These are phyloP conservation scores for Cremastobaeus sp. DNA, from an alignment of 2,888 invertebrate species.

Conservation along the genomic window DNA sequence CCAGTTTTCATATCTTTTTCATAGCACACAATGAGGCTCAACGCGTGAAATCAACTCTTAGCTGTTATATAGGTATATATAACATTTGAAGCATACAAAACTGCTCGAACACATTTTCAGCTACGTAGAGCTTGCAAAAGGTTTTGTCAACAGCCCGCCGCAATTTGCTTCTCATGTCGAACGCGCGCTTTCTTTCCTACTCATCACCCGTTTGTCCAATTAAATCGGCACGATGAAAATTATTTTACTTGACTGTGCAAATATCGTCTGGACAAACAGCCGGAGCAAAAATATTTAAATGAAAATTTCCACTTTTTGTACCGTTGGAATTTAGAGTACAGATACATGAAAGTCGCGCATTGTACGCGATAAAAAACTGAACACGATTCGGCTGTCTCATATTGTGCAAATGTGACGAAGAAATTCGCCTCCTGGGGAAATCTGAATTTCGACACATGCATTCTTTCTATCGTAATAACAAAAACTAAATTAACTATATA, in stretches of 20 bases:
- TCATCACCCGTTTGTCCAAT: constrained; percentile 46
- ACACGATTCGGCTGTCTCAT: constrained; percentile 6
- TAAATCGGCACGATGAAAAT: constrained; percentile 45
- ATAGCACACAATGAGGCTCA: constrained; percentile 38
- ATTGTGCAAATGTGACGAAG: constrained; percentile 9
- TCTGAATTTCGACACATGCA: too few species aligned
- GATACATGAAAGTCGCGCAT: constrained; percentile 4
- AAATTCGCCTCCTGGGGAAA: too few species aligned
- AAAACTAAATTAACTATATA: too few species aligned
- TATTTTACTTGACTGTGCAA: constrained; percentile 45
- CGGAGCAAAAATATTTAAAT: constrained; percentile 51
- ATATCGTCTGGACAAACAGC: constrained; percentile 41
- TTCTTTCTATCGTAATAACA: too few species aligned
- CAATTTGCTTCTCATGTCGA: constrained; percentile 26
- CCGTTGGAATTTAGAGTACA: constrained; percentile 35
- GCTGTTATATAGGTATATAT: too few species aligned
- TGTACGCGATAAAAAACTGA: constrained; percentile 15
- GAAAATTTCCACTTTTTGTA: constrained; percentile 45
- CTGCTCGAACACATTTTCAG: constrained; percentile 19
- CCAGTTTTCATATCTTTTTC: constrained; percentile 55
- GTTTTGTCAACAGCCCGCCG: constrained; percentile 11
- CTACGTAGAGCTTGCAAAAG: constrained; percentile 20
- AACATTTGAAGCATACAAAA: constrained; percentile 25
- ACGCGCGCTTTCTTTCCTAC: constrained; percentile 29
- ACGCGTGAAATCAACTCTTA: too few species aligned